A percentile compares a stretch with the other conserved stretches of the same genome.
phyloP scores from a whole-genome alignment of 2,797 vertebrate species.

The Pteronotus mesoamericanus region DNA sequence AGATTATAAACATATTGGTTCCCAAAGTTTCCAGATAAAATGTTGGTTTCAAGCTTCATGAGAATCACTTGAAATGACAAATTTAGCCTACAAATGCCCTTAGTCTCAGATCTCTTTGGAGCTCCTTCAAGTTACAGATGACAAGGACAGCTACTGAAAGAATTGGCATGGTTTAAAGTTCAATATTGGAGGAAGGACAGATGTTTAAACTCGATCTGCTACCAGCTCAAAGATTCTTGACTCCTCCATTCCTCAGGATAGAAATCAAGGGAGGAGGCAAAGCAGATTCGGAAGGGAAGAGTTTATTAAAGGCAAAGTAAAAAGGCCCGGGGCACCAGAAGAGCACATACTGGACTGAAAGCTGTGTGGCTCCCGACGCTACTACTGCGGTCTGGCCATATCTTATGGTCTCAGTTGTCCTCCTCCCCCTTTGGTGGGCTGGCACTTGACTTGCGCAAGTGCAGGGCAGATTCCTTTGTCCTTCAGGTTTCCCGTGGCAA shows the following conservation, averaged over 20 bases:
- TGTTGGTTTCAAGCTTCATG: not conserved
- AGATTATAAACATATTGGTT: conserved; percentile 35
- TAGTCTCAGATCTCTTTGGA: not conserved
- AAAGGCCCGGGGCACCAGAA: not conserved
- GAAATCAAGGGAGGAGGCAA: not conserved
- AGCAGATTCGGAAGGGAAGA: not conserved
- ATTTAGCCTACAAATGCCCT: not conserved
- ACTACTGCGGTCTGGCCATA: not conserved
- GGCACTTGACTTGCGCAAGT: not conserved
- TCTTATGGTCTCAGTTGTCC: not conserved
- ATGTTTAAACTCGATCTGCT: not conserved
- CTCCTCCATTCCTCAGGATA: not conserved
- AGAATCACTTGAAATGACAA: not conserved
- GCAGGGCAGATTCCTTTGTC: not conserved
- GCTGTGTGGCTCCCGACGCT: not conserved
- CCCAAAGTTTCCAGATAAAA: not conserved
- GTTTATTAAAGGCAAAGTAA: not conserved
- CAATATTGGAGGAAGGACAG: not conserved
- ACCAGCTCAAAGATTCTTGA: not conserved
- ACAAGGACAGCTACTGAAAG: not conserved
- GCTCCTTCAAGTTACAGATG: not conserved
- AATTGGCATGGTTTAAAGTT: not conserved
- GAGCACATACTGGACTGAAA: not conserved
- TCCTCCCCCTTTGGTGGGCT: not conserved
- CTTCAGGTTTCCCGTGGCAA: not conserved